Evolutionary conservation across 1,140 invertebrate genomes (phyloP), one percentile per base, ranked within the genome.

Genomic region (Camponotus vicinus): DNA sequence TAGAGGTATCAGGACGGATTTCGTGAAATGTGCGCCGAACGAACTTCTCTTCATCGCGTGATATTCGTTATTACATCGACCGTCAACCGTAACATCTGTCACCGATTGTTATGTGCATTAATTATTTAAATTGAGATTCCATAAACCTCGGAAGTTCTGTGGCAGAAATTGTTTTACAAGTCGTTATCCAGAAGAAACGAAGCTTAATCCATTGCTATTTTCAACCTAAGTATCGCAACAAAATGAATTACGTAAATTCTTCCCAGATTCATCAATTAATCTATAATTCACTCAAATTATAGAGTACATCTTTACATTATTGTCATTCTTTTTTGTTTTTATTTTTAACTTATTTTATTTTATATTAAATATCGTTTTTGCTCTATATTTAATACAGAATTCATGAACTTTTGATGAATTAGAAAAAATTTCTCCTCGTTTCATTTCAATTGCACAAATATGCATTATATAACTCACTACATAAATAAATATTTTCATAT

Each of bases 71-170:
- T 83, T 49, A 83, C 7, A 70, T 59, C 13, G 52, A 59, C 6
- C 37, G n/a, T 83, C 79, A 73, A 49, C 40, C 42, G 15, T 61
- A 82, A 59, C 40, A 69, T 79, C 52, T 42, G 37, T 59, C 67
- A 61, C n/a, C 79, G 18, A 75, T 75, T 83, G 42, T 49, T 83
- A 61, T 40, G 18, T 45, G 69, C 32, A 13, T 13, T 75, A 82
- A 82, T 82, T 83, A 83, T 75, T 83, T 73, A 75, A 73, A 75
- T 83, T 32, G 15, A 27, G 21, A 75, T 40, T 49, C 32, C 8
- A 61, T 49, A 45, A n/a, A 37, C 21, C 52, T 34, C 27, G 69
- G 27, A 45, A 83, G 75, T 73, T 18, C 40, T 37, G n/a, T 8
- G n/a, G 18, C 79, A 27, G 40, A 37, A 75, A 55, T n/a, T 34